Conservation (phyloP, 2,797 vertebrate species). For the Syngnathus rostellatus region DNA sequence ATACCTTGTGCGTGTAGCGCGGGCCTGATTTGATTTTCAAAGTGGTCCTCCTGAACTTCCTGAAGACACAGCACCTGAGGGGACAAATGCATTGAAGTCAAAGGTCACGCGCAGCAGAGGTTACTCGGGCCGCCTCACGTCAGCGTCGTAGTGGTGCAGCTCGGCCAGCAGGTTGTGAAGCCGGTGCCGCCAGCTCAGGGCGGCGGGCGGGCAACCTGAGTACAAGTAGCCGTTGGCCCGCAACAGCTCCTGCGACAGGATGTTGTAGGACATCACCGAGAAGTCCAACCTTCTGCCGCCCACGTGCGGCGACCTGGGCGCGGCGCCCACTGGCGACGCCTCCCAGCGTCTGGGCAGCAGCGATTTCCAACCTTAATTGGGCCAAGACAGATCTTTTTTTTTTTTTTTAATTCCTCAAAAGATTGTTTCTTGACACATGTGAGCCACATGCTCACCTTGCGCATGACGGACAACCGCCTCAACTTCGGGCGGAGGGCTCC, state of each 20-base stretch:
- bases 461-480: neutral
- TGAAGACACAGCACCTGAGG: constrained; percentile 90
- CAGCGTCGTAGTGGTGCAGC: constrained; percentile 76
- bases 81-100: neutral
- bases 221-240: constrained; percentile 86
- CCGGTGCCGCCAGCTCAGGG: constrained; percentile 79
- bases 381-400: neutral
- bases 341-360: constrained; percentile 80
- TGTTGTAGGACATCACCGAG: constrained; percentile 94
- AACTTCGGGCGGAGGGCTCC: neutral
- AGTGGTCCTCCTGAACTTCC: constrained; percentile 95
- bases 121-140: constrained; percentile 70
- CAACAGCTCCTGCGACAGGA: constrained; percentile 90
- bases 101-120: neutral
- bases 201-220: constrained; percentile 71
- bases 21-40: constrained; percentile 80
- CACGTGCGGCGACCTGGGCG: constrained; percentile 30
- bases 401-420: no score
- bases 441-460: neutral
- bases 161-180: constrained; percentile 85
- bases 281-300: constrained; percentile 74
- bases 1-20: constrained; percentile 82
- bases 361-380: neutral
- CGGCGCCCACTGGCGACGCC: constrained; percentile 52
- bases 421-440: neutral